phyloP scores from a whole-genome alignment of 2,113 vertebrate genomes.

The Acrocephalus kingi region DNA sequence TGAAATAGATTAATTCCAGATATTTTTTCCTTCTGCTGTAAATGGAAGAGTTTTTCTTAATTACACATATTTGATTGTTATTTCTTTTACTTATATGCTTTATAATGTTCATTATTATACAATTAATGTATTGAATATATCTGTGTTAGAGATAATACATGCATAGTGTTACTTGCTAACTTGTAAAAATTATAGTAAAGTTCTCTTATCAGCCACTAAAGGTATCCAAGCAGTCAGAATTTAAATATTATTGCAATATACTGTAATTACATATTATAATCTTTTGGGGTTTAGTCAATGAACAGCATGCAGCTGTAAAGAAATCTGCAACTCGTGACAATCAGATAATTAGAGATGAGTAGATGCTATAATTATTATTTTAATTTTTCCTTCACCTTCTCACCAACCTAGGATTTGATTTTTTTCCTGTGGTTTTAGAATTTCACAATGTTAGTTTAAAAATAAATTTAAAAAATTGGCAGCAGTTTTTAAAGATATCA shows the following conservation, averaged over 20 bases:
- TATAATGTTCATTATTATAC: background rate
- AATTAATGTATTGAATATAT: background rate
- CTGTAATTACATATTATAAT: background rate
- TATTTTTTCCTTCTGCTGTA: background rate
- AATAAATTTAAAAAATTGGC: background rate
- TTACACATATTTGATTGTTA: fast-evolving
- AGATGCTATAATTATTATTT: background rate
- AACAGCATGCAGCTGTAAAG: background rate
- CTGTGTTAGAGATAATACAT: background rate
- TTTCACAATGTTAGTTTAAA: background rate
- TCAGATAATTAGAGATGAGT: background rate
- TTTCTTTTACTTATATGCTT: background rate
- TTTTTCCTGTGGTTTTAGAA: background rate
- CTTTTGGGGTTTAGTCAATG: background rate
- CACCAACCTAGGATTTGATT: background rate
- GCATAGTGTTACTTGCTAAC: background rate
- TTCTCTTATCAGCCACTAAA: background rate
- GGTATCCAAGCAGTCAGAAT: background rate
- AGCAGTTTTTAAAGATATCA: background rate
- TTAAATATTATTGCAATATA: background rate
- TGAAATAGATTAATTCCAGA: background rate
- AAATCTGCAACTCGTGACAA: background rate
- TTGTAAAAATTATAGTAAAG: background rate
- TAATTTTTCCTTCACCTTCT: background rate
- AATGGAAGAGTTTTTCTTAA: background rate